A percentile compares a stretch with the other conserved stretches of the same genome.
phyloP scores from a whole-genome alignment of 2,113 vertebrate species.

The Ochotona curzoniae region DNA sequence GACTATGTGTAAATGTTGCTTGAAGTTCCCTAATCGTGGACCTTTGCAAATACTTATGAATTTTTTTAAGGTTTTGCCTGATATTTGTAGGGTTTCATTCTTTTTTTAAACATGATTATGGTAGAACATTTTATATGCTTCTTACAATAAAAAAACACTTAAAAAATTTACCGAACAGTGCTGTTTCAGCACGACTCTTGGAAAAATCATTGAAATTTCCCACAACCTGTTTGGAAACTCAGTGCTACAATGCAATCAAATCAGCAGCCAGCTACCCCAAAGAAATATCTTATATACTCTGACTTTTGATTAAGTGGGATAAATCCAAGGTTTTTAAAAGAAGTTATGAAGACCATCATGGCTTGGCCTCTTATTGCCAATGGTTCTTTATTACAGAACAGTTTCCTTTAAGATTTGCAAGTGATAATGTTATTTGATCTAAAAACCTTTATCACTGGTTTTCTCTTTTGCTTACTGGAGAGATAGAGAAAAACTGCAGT shows the following conservation, averaged over 20 bases:
- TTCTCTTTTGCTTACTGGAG: neutral
- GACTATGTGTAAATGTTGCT: too few relatives aligned
- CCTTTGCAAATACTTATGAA: too few relatives aligned
- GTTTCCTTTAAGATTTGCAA: neutral
- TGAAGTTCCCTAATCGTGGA: too few relatives aligned
- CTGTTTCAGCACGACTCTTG: neutral
- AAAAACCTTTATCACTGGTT: neutral
- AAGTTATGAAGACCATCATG: neutral
- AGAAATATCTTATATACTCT: neutral
- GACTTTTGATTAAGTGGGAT: neutral
- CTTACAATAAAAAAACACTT: neutral
- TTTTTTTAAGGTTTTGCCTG: too few relatives aligned
- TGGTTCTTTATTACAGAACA: neutral
- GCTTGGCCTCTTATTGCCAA: neutral
- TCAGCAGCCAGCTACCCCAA: neutral
- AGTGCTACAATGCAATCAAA: neutral
- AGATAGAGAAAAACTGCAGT: too few relatives aligned
- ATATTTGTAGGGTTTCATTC: too few relatives aligned
- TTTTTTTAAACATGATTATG: neutral
- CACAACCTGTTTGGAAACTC: conserved; percentile 1
- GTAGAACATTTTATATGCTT: neutral
- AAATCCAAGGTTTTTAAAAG: neutral
- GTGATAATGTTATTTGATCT: neutral
- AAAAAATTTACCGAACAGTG: neutral
- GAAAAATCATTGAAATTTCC: neutral